Conservation (phyloP, 2,888 invertebrate genomes). For the Dasysyrphus tricinctus region DNA sequence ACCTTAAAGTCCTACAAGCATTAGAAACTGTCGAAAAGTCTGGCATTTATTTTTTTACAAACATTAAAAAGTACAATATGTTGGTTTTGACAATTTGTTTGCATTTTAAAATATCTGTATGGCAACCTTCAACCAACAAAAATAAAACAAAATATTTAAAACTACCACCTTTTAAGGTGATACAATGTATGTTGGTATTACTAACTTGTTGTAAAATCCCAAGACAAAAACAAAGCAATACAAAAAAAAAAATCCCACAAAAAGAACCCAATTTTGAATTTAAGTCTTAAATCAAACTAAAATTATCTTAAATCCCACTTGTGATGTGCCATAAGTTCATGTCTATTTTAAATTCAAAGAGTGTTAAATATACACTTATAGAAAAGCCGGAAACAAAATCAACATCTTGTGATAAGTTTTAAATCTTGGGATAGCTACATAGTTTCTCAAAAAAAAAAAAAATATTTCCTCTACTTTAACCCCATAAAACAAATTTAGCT, state of each 20-base stretch:
- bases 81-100: no score
- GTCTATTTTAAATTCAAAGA: slow-evolving; percentile 1
- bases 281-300: not conserved
- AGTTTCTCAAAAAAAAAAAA: slow-evolving; percentile 9
- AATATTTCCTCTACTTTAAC: slow-evolving; percentile 16
- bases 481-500: not conserved
- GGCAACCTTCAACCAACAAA: no score
- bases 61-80: no score
- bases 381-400: slow-evolving; percentile 35
- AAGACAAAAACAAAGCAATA: not conserved
- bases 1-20: no score
- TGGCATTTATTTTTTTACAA: no score
- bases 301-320: not conserved
- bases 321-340: not conserved
- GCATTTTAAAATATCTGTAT: no score
- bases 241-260: not conserved
- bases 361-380: slow-evolving; percentile 10
- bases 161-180: no score
- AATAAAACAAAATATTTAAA: no score
- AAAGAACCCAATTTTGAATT: not conserved
- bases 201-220: not conserved
- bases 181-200: no score
- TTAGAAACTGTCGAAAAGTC: no score
- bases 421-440: not conserved
- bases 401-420: not conserved